These are phyloP conservation scores for Eristalis tenax DNA, from an alignment of 2,888 invertebrate species.

Conservation along the genomic window DNA sequence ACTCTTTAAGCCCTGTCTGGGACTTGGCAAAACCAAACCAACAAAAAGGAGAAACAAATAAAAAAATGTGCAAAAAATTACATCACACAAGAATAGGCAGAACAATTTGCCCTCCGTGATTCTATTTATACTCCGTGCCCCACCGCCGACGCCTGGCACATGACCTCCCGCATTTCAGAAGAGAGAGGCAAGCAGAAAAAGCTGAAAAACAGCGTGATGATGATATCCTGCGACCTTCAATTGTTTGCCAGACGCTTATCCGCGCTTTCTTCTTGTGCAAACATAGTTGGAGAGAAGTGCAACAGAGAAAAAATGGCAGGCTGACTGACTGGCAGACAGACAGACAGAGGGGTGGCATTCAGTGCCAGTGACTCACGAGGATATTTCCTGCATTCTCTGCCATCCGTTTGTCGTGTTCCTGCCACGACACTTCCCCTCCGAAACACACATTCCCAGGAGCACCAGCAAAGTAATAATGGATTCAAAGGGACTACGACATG, in stretches of 20 bases:
- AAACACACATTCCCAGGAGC: constrained; percentile 23
- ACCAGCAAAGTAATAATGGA: constrained; percentile 52
- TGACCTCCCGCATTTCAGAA: too few relatives aligned
- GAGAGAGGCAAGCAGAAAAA: not conserved
- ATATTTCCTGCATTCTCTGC: constrained; percentile 1
- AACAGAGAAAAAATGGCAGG: constrained; percentile 7
- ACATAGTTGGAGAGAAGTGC: constrained; percentile 26
- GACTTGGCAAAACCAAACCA: constrained; percentile 12
- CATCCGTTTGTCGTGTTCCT: not conserved
- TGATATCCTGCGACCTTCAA: constrained; percentile 70
- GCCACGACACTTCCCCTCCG: too few relatives aligned
- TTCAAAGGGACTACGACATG: constrained; percentile 56
- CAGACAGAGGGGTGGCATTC: constrained; percentile 11
- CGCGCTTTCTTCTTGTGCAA: constrained; percentile 63
- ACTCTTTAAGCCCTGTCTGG: constrained; percentile 57
- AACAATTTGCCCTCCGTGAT: constrained; percentile 57
- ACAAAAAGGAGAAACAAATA: not conserved
- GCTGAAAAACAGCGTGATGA: constrained; percentile 4
- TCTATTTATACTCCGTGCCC: constrained; percentile 38
- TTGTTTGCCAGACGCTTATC: constrained; percentile 70
- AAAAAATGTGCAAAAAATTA: constrained; percentile 37
- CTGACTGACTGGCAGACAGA: not conserved
- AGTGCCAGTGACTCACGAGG: not conserved
- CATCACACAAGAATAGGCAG: constrained; percentile 65
- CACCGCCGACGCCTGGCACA: not conserved